phyloP scores from a whole-genome alignment of 2,888 invertebrate genomes.

The Hoplodrina ambigua region DNA sequence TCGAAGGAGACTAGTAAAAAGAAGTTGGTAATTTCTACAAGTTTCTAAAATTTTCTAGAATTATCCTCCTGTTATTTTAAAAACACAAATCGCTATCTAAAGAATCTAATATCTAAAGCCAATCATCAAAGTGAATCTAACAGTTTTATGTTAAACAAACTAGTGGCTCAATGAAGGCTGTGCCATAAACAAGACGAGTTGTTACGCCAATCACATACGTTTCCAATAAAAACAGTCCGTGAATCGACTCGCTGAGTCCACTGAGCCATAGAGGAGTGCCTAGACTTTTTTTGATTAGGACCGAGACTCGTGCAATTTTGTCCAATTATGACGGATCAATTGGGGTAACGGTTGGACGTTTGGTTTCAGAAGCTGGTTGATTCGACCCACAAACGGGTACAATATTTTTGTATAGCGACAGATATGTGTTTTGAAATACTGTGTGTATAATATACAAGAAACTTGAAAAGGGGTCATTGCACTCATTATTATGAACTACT shows the following conservation, averaged over 20 bases:
- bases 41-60: too few species aligned
- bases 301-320: conserved; percentile 19
- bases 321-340: conserved; percentile 36
- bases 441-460: too few species aligned
- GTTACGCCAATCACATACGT: conserved; percentile 60
- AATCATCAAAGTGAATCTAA: conserved; percentile 4
- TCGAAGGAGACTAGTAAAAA: too few species aligned
- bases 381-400: too few species aligned
- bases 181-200: conserved; percentile 38
- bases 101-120: not conserved
- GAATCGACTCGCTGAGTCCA: conserved; percentile 53
- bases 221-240: conserved; percentile 58
- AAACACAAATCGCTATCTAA: not conserved
- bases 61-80: not conserved
- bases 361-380: too few species aligned
- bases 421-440: too few species aligned
- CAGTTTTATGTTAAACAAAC: conserved; percentile 9
- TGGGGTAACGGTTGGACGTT: not conserved
- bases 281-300: conserved; percentile 19
- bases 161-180: conserved; percentile 31
- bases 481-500: too few species aligned
- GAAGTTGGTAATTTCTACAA: too few species aligned
- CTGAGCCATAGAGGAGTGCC: conserved; percentile 18
- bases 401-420: too few species aligned
- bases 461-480: too few species aligned